Percentiles rank a stretch among this genome's conserved stretches.
These are phyloP conservation scores for Aulostomus chinensis DNA, from an alignment of 2,797 vertebrate genomes.

Conservation along the genomic window DNA sequence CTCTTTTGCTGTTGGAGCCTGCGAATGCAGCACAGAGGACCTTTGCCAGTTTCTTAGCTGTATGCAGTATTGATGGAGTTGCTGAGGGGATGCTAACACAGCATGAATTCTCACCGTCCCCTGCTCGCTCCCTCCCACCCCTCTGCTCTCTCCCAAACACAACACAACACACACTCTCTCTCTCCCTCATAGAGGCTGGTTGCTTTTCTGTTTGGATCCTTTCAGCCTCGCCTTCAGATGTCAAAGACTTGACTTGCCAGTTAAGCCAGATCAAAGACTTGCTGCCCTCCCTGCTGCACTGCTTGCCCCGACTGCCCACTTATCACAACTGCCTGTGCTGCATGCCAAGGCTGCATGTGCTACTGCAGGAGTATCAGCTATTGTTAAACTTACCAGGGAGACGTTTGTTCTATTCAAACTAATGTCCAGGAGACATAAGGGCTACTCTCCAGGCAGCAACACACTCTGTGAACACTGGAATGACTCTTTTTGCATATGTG, in stretches of 20 bases:
- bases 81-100: constrained; percentile 88
- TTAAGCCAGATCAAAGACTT: constrained; percentile 64
- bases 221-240: constrained; percentile 58
- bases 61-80: constrained; percentile 89
- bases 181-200: constrained; percentile 16
- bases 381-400: constrained; percentile 19
- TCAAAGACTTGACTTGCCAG: constrained; percentile 65
- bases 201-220: constrained; percentile 44
- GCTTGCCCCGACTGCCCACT: constrained; percentile 43
- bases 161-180: not conserved
- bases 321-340: constrained; percentile 16
- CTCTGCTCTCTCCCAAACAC: constrained; percentile 7
- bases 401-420: constrained; percentile 3
- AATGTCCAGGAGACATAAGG: constrained; percentile 8
- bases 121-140: constrained; percentile 7
- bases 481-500: constrained; percentile 11
- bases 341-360: constrained; percentile 22
- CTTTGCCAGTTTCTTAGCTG: constrained; percentile 82
- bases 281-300: constrained; percentile 34
- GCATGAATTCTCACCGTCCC: constrained; percentile 79
- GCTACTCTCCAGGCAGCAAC: not conserved
- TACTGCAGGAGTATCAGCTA: constrained; percentile 23
- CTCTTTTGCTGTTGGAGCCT: constrained; percentile 51
- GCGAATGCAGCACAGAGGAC: constrained; percentile 76
- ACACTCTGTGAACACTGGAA: too few species aligned